Conservation (phyloP, 2,113 vertebrate genomes). For the Sisor rabdophorus region DNA sequence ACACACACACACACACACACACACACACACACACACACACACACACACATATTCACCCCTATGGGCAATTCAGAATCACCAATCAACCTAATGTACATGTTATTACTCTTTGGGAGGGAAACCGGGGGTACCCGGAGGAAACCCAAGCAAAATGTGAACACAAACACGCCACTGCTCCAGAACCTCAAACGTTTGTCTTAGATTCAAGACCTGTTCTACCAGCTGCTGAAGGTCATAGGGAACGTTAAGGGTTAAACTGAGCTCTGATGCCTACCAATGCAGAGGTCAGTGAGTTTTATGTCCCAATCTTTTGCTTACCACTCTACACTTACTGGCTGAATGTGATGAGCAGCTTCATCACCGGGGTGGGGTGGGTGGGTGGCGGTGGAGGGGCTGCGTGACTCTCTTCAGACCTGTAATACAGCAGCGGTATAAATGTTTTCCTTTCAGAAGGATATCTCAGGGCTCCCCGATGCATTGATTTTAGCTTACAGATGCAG, state of each 20-base stretch:
- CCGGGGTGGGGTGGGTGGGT: neutral
- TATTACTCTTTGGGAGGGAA: too few relatives aligned
- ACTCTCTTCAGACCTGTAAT: neutral
- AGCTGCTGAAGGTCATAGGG: neutral
- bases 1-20: too few relatives aligned
- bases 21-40: too few relatives aligned
- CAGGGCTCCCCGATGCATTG: neutral
- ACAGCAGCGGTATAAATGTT: neutral
- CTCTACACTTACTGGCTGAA: neutral
- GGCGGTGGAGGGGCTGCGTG: neutral
- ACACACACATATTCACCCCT: too few relatives aligned
- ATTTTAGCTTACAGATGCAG: slow-evolving; percentile 26
- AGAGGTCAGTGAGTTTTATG: neutral
- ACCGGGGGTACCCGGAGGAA: too few relatives aligned
- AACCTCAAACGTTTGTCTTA: too few relatives aligned
- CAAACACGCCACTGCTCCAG: too few relatives aligned
- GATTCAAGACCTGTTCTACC: neutral
- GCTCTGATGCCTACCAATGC: neutral
- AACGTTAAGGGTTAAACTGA: neutral
- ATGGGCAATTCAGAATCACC: too few relatives aligned
- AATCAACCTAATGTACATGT: too few relatives aligned
- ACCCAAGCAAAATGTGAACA: too few relatives aligned
- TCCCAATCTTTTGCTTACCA: neutral
- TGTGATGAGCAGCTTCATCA: neutral
- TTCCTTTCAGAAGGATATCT: neutral